Conservation (phyloP, 37 sponge, comb jelly and placozoan species). For the Aplysina aerophoba region DNA sequence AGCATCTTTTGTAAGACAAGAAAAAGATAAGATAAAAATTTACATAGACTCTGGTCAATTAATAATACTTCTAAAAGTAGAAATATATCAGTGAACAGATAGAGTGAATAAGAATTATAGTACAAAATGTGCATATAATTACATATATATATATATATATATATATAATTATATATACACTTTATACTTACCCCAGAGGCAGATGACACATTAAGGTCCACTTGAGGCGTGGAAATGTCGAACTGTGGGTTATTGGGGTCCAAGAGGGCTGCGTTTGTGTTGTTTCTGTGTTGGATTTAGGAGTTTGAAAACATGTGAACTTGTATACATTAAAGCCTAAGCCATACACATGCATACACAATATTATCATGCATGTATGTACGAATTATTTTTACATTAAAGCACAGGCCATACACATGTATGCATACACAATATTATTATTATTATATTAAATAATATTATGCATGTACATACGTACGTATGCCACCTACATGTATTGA, state of each 20-base stretch:
- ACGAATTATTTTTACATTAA: too few relatives aligned
- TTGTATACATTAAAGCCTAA: too few relatives aligned
- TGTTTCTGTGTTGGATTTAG: neutral
- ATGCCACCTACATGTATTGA: slow-evolving; percentile 27
- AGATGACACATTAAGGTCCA: neutral
- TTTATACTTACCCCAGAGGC: too few relatives aligned
- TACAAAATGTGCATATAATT: neutral
- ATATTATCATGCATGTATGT: too few relatives aligned
- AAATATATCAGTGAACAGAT: neutral
- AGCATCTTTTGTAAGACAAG: too few relatives aligned
- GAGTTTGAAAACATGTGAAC: too few relatives aligned
- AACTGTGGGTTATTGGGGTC: neutral
- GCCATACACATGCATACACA: too few relatives aligned
- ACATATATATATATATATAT: neutral
- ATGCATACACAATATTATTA: neutral
- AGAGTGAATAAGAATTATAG: neutral
- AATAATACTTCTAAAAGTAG: neutral
- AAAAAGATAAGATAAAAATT: neutral
- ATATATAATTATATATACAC: too few relatives aligned
- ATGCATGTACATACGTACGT: too few relatives aligned
- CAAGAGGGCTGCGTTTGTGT: neutral
- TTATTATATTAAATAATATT: neutral
- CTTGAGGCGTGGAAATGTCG: slow-evolving; percentile 7
- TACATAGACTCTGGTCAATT: neutral
- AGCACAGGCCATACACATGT: too few relatives aligned